Evolutionary conservation across 2,888 invertebrate species (phyloP).

Genomic region (Aethes cnicana): DNA sequence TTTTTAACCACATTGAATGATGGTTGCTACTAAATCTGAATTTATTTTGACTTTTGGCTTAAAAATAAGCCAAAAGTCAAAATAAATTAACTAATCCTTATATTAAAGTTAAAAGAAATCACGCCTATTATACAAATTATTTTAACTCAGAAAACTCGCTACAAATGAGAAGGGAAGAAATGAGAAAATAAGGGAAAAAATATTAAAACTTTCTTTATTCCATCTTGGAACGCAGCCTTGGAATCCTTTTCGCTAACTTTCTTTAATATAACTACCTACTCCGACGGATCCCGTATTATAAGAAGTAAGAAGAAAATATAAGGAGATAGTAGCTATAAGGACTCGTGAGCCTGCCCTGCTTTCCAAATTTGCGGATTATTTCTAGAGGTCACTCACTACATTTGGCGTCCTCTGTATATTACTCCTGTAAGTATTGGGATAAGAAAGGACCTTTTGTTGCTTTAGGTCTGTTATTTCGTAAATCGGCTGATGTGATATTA

Average conservation of each 20-base stretch:
- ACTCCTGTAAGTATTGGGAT: background rate
- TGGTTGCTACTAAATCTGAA: too few relatives aligned
- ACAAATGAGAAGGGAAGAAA: conserved; percentile 52
- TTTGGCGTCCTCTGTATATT: conserved; percentile 2
- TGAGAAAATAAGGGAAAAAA: conserved; percentile 48
- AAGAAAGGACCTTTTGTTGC: background rate
- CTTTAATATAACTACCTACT: conserved; percentile 49
- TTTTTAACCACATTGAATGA: too few relatives aligned
- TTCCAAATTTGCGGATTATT: conserved; percentile 25
- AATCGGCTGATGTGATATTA: too few relatives aligned
- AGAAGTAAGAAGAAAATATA: conserved; percentile 34
- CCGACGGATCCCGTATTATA: conserved; percentile 33
- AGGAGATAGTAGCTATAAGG: conserved; percentile 32
- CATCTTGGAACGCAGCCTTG: conserved; percentile 48
- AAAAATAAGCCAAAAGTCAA: too few relatives aligned
- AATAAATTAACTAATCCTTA: too few relatives aligned
- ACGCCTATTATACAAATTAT: conserved; percentile 38
- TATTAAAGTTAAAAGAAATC: conserved; percentile 22
- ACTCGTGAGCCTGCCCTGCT: conserved; percentile 28
- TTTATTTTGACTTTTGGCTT: too few relatives aligned
- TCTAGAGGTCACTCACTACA: conserved; percentile 16
- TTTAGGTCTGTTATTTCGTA: background rate
- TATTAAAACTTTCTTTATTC: conserved; percentile 66
- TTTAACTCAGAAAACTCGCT: conserved; percentile 43
- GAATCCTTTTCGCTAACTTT: conserved; percentile 63